Conservation (phyloP, 2,797 vertebrate species). For the Chelon auratus region DNA sequence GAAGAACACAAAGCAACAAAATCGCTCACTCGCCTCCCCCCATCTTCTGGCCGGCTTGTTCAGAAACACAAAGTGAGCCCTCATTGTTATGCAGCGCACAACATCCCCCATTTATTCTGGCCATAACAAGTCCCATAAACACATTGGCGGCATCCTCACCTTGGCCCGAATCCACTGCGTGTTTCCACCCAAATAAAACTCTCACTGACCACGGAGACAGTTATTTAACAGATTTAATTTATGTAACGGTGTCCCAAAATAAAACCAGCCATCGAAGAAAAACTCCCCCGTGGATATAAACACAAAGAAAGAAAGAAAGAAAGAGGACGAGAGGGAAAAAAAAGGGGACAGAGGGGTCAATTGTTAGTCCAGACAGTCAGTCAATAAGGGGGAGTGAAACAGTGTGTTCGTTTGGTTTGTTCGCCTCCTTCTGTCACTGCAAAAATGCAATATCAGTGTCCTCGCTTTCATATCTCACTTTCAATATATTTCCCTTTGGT, state of each 20-base stretch:
- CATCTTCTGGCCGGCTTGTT: conserved; percentile 36
- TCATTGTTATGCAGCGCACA: conserved; percentile 54
- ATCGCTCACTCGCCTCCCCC: conserved; percentile 12
- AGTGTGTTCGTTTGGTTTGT: not conserved
- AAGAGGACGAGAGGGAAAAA: not conserved
- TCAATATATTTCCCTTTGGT: conserved; percentile 17
- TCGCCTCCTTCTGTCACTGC: not conserved
- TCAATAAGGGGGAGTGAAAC: conserved; percentile 8
- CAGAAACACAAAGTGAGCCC: conserved; percentile 7
- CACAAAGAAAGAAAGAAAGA: conserved; percentile 13
- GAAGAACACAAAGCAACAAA: conserved; percentile 38
- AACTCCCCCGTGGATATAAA: conserved; percentile 19
- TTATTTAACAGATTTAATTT: conserved; percentile 48
- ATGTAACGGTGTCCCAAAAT: conserved; percentile 54
- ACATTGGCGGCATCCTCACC: conserved; percentile 41
- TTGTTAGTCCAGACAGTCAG: conserved; percentile 16
- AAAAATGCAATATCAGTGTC: not conserved
- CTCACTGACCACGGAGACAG: conserved; percentile 30
- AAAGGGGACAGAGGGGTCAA: conserved; percentile 14
- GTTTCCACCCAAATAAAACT: conserved; percentile 48
- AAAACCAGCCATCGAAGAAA: conserved; percentile 7
- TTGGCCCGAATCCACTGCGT: conserved; percentile 30
- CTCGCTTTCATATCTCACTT: conserved; percentile 5
- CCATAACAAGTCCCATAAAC: conserved; percentile 31
- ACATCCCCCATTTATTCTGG: conserved; percentile 29